Evolutionary conservation across 2,888 invertebrate genomes (phyloP), one percentile per base, ranked within the genome.

Genomic region (Calliopum simillimum): DNA sequence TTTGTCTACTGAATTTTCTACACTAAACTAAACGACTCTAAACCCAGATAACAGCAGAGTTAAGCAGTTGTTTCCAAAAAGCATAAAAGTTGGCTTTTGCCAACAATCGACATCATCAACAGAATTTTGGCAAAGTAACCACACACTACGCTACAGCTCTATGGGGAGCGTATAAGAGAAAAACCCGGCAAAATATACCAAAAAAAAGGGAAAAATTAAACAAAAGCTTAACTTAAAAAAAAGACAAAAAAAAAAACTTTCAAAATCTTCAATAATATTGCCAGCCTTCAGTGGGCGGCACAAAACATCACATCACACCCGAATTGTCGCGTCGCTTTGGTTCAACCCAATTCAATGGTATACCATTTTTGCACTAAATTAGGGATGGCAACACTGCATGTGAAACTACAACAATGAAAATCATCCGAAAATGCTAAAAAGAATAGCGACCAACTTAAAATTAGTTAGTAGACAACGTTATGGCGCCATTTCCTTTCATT

Each of bases 291-390:
- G 51, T 19, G 21, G 16, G 21, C 11, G 21, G 51, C 51, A 16
- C n/a, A 51, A 13, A n/a, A n/a, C n/a, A n/a, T n/a, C n/a, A 51
- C 51, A 51, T 51, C 21, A 51, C n/a, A n/a, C n/a, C 51, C 11
- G 4, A 51, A 16, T 19, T 11, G 21, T 16, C 21, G 21, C 14
- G 21, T 2, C 16, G 51, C 16, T 8, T 11, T n/a, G 16, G n/a
- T 16, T 16, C n/a, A n/a, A 21, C 51, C 58, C 58, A 58, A 58
- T 23, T 33, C 58, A 58, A 23, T 25, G n/a, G 23, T 13, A 11
- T 23, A 23, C 33, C 58, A n/a, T 4, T 58, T 58, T 13, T 23
- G 58, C 58, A 33, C 58, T 58, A 21, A 58, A 58, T 58, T 58
- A 58, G 23, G 6, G 33, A 33, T 33, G 33, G 8, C 8, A n/a